These are phyloP conservation scores for Antitype chi DNA, from an alignment of 2,888 invertebrate species.

Conservation along the genomic window DNA sequence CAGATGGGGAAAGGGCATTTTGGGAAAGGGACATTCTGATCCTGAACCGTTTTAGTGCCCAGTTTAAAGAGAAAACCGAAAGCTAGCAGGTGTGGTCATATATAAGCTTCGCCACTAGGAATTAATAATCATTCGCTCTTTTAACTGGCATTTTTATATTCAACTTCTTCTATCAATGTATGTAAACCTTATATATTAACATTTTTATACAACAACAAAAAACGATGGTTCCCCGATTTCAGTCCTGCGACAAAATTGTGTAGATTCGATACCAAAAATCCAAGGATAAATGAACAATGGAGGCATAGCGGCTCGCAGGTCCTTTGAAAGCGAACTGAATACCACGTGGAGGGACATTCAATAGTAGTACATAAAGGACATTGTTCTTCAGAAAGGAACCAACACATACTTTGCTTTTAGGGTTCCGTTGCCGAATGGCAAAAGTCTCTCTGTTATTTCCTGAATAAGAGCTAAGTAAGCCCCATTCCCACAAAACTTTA, in stretches of 20 bases:
- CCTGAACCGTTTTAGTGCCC: too few species aligned
- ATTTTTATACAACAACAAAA: neutral
- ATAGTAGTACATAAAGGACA: conserved; percentile 71
- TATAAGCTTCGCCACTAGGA: neutral
- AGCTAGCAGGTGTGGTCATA: neutral
- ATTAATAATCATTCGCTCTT: neutral
- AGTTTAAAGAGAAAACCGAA: neutral
- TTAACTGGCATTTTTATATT: neutral
- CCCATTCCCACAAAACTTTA: conserved; percentile 23
- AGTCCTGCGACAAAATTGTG: conserved; percentile 17
- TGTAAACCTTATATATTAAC: neutral
- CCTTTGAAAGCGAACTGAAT: conserved; percentile 71
- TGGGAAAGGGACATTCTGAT: too few species aligned
- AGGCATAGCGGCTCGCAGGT: conserved; percentile 39
- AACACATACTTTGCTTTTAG: conserved; percentile 59
- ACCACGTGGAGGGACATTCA: conserved; percentile 51
- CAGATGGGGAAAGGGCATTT: too few species aligned
- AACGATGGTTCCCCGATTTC: conserved; percentile 1
- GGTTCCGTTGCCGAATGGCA: conserved; percentile 25
- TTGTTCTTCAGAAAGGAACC: conserved; percentile 71
- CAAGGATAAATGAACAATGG: conserved; percentile 73
- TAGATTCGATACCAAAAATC: conserved; percentile 67
- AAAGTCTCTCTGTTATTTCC: conserved; percentile 27
- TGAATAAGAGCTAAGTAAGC: conserved; percentile 17
- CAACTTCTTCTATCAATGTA: neutral